These are phyloP conservation scores for Cheilosia variabilis DNA, from an alignment of 2,888 invertebrate species.

Conservation along the genomic window DNA sequence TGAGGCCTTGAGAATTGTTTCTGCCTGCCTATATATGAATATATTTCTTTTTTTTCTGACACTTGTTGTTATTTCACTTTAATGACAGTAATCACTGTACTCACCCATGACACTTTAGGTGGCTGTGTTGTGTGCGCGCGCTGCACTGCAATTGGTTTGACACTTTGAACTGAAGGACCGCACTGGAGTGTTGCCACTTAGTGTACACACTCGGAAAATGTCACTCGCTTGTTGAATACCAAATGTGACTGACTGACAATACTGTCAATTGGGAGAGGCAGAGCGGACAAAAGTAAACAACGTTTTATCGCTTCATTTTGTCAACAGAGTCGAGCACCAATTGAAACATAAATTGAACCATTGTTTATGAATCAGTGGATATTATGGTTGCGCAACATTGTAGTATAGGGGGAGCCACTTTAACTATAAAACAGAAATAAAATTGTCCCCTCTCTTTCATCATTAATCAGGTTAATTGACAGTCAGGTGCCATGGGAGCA, in stretches of 20 bases:
- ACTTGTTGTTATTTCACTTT: constrained; percentile 24
- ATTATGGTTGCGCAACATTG: no score
- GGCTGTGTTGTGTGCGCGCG: constrained; percentile 2
- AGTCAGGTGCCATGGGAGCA: background rate
- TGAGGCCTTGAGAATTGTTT: constrained; percentile 52
- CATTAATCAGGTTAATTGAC: constrained; percentile 4
- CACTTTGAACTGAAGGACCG: constrained; percentile 55
- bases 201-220: constrained; percentile 14
- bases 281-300: background rate
- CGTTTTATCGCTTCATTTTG: background rate
- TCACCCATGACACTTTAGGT: constrained; percentile 24
- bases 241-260: background rate
- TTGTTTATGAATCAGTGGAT: constrained; percentile 7
- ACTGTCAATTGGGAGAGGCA: background rate
- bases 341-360: constrained; percentile 9
- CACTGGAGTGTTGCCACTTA: constrained; percentile 27
- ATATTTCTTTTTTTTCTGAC: background rate
- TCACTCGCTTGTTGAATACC: constrained; percentile 21
- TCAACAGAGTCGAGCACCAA: constrained; percentile 3
- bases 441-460: background rate
- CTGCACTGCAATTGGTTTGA: constrained; percentile 65
- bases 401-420: no score
- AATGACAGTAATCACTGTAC: constrained; percentile 37
- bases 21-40: background rate
- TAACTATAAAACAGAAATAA: background rate